Evolutionary conservation across 2,888 invertebrate genomes (phyloP), one percentile per base, ranked within the genome.

Genomic region (Hirtodrosophila confusa): DNA sequence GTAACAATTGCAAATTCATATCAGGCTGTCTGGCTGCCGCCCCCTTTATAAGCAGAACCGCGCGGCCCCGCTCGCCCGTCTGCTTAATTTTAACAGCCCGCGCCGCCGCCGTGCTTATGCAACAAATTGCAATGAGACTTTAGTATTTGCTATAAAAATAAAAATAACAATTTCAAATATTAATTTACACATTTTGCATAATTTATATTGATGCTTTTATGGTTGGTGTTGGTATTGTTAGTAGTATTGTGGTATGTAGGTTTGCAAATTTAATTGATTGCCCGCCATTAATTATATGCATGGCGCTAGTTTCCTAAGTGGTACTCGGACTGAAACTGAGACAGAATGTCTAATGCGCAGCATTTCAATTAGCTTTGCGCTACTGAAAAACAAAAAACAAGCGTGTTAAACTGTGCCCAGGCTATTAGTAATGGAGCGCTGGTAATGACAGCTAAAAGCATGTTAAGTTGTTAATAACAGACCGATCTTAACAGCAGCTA

Each of bases 111-210:
- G 17, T 1, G 49, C 63, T 80, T 82, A 82, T 72, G 80, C 72
- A 82, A 80, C 60, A 44, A 53, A 61, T 40, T 65, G 72, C 68
- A 71, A 36, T 48, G 31, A 35, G 10, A 17, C 37, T 41, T 43
- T 55, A 61, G 65, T 65, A 69, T 48, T 65, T 55, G 71, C 61
- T 66, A 72, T 61, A 65, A 64, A 66, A 61, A 72, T 61, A 65
- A 64, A 66, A 61, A 53, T 45, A 45, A 69, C 63, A 71, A 84
- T 72, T 82, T 70, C 12, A 66, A 63, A 69, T 69, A 79, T 58
- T 48, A 64, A 72, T 70, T 78, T 71, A 65, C 80, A 77, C 69
- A 86, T 75, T 86, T 80, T 75, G 80, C 86, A 80, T 86, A 80
- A 86, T 86, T 78, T 80, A 68, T 75, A 55, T 62, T 75, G 49